These are phyloP conservation scores for Cynocephalus volans DNA, from an alignment of 2,113 vertebrate genomes.

Conservation along the genomic window DNA sequence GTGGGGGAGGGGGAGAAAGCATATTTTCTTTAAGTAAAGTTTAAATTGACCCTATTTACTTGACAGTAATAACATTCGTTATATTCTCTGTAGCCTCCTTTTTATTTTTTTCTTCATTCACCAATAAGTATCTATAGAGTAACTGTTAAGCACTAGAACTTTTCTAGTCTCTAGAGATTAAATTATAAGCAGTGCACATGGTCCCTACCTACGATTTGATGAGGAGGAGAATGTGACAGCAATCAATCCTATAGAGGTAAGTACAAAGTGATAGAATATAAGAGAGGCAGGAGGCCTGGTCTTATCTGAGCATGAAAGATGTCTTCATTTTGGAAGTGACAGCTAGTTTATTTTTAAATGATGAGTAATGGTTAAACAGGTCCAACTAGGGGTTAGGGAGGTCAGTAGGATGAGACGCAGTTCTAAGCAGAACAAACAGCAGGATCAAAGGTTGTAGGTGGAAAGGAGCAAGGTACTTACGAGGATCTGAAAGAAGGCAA, in stretches of 20 bases:
- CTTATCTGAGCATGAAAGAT: neutral
- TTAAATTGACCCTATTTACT: neutral
- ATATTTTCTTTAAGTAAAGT: neutral
- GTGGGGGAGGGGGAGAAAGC: neutral
- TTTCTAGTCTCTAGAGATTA: neutral
- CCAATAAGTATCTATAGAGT: neutral
- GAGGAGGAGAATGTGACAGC: neutral
- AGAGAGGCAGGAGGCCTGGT: neutral
- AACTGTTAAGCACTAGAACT: neutral
- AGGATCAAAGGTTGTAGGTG: neutral
- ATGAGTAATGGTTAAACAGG: neutral
- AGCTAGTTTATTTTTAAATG: neutral
- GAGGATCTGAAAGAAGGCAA: neutral
- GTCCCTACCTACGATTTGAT: neutral
- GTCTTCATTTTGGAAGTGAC: neutral
- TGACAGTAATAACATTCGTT: neutral
- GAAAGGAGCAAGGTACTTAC: neutral
- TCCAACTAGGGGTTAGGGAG: neutral
- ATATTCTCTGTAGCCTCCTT: neutral
- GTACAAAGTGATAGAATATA: neutral
- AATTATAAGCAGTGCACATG: neutral
- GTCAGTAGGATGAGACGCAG: neutral
- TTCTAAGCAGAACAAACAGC: neutral
- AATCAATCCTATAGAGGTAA: neutral
- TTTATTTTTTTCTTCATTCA: constrained; percentile 1